Conservation (phyloP, 2,888 invertebrate species). For the Rhagonycha fulva region DNA sequence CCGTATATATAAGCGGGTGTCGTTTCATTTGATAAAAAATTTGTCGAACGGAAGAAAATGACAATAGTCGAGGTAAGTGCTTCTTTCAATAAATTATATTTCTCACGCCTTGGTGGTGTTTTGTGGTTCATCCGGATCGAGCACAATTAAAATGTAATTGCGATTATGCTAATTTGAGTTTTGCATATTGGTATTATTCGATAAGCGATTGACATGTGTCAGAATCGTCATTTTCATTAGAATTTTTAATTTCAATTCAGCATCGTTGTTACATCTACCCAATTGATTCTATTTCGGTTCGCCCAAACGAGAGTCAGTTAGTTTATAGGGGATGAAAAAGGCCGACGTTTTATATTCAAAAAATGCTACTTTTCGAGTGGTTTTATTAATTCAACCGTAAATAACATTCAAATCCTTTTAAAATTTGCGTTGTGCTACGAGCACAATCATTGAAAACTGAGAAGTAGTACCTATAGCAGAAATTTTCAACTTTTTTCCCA, state of each 20-base stretch:
- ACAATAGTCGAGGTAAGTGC: constrained; percentile 2
- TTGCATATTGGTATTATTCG: constrained; percentile 22
- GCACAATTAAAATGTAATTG: constrained; percentile 21
- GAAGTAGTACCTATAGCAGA: not conserved
- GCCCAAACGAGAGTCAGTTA: not conserved
- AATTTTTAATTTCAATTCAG: constrained; percentile 12
- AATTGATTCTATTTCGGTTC: not conserved
- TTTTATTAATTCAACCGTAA: constrained; percentile 32
- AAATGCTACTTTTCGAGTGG: constrained; percentile 26
- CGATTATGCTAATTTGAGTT: constrained; percentile 26
- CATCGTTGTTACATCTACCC: not conserved
- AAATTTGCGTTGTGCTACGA: not conserved
- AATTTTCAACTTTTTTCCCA: not conserved
- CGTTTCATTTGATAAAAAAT: not conserved
- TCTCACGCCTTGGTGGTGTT: constrained; percentile 14
- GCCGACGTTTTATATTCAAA: constrained; percentile 8
- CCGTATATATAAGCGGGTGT: not conserved
- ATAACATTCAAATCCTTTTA: constrained; percentile 27
- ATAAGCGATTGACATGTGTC: constrained; percentile 33
- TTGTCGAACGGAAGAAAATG: not conserved
- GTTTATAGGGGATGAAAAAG: not conserved
- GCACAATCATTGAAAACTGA: not conserved
- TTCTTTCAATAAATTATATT: constrained; percentile 5
- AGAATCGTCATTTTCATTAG: constrained; percentile 15
- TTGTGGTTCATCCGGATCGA: not conserved